Conservation (phyloP, 2,888 invertebrate species). For the Cheilosia vernalis region DNA sequence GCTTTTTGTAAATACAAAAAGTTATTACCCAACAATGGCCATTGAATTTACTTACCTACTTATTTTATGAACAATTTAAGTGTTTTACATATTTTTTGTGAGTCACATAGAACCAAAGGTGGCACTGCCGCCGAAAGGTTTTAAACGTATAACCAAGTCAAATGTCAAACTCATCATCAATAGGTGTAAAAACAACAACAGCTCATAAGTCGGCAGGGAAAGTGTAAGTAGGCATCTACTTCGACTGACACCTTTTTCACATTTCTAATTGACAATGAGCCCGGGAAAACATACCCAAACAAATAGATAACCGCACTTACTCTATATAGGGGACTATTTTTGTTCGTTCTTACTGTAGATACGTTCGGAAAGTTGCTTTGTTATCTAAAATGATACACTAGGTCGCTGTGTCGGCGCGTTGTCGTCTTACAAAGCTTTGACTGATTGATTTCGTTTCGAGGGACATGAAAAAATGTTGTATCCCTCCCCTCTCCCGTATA, state of each 20-base stretch:
- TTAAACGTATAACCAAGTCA: neutral
- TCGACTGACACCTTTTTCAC: slow-evolving; percentile 5
- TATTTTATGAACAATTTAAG: slow-evolving; percentile 7
- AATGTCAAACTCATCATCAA: neutral
- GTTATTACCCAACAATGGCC: slow-evolving; percentile 19
- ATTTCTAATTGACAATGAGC: slow-evolving; percentile 20
- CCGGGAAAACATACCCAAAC: slow-evolving; percentile 16
- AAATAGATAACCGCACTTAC: neutral
- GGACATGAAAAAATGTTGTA: slow-evolving; percentile 31
- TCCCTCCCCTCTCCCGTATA: slow-evolving; percentile 12
- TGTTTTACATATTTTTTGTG: slow-evolving; percentile 9
- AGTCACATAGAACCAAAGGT: slow-evolving; percentile 12
- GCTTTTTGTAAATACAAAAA: slow-evolving; percentile 1
- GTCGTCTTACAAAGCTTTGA: slow-evolving; percentile 37
- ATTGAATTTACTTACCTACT: neutral
- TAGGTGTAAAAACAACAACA: neutral
- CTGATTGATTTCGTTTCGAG: slow-evolving; percentile 47
- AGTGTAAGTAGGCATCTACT: neutral
- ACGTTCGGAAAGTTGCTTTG: neutral
- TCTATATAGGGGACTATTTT: slow-evolving; percentile 14
- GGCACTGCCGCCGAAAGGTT: neutral
- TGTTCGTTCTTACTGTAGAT: neutral
- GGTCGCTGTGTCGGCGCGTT: slow-evolving; percentile 15
- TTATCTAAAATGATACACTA: slow-evolving; percentile 13
- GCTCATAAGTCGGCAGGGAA: neutral